These are phyloP conservation scores for Tanaodytes sp. DNA, from an alignment of 2,888 invertebrate genomes.

Conservation along the genomic window DNA sequence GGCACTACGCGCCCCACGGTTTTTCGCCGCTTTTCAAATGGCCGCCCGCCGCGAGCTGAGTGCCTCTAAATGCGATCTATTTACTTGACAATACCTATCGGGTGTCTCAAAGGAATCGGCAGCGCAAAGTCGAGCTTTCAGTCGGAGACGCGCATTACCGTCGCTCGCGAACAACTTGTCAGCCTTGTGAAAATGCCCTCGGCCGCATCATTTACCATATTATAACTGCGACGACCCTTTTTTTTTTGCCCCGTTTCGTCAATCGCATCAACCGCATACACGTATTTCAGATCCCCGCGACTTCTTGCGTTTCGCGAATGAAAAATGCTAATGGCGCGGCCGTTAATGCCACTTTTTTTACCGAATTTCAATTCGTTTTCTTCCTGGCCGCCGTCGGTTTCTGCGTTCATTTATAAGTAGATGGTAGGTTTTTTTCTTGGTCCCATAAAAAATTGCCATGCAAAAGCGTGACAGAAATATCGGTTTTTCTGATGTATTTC, in stretches of 20 bases:
- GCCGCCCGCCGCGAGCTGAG: constrained; percentile 67
- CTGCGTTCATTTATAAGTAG: too few species aligned
- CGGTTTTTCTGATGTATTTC: too few species aligned
- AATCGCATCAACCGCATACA: constrained; percentile 23
- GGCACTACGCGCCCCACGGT: constrained; percentile 63
- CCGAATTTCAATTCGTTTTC: too few species aligned
- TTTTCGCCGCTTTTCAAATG: constrained; percentile 64
- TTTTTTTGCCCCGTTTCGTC: constrained; percentile 23
- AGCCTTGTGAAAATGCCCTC: constrained; percentile 43
- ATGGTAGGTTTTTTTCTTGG: too few species aligned
- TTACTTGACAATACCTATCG: constrained; percentile 61
- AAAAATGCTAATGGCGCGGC: constrained; percentile 27
- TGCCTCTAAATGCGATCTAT: constrained; percentile 67
- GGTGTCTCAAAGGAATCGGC: constrained; percentile 52
- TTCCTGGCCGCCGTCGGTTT: too few species aligned
- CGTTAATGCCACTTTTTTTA: too few species aligned
- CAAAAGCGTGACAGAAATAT: too few species aligned
- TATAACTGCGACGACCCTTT: constrained; percentile 3
- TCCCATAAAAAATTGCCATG: too few species aligned
- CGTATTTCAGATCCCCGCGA: constrained; percentile 35
- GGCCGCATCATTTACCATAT: constrained; percentile 44
- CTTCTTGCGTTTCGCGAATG: constrained; percentile 23
- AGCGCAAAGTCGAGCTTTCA: constrained; percentile 48
- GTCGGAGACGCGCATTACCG: constrained; percentile 46
- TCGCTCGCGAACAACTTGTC: constrained; percentile 51